These are phyloP conservation scores for Lontra canadensis DNA, from an alignment of 2,113 vertebrate species.

Conservation along the genomic window DNA sequence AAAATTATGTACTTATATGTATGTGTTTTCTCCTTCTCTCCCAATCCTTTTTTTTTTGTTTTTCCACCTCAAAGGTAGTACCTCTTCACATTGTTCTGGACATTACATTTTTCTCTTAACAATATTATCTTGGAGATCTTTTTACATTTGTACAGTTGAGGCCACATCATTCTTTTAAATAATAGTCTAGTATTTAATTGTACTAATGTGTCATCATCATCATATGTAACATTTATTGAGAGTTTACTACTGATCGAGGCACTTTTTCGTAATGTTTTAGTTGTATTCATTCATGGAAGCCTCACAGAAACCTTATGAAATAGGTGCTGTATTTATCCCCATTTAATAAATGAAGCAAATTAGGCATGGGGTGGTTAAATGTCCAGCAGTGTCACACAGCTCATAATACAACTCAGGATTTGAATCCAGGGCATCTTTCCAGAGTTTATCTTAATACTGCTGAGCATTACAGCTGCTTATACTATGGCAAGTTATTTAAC, in stretches of 20 bases:
- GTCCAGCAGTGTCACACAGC: neutral
- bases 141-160: neutral
- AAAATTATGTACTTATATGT: neutral
- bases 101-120: conserved; percentile 8
- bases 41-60: neutral
- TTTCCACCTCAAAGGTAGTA: neutral
- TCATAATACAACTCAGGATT: neutral
- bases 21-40: neutral
- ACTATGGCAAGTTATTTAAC: neutral
- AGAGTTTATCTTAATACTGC: neutral
- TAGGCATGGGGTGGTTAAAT: neutral
- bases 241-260: neutral
- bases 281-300: neutral
- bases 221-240: neutral
- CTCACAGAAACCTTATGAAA: neutral
- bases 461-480: neutral
- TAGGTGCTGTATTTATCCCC: neutral
- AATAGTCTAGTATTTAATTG: neutral
- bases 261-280: conserved; percentile 4
- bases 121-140: neutral
- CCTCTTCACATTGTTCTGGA: neutral
- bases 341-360: conserved; percentile 20
- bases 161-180: neutral
- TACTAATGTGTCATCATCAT: neutral
- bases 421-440: neutral